Conservation (phyloP, 2,113 vertebrate species). For the Brachypteracias leptosomus region DNA sequence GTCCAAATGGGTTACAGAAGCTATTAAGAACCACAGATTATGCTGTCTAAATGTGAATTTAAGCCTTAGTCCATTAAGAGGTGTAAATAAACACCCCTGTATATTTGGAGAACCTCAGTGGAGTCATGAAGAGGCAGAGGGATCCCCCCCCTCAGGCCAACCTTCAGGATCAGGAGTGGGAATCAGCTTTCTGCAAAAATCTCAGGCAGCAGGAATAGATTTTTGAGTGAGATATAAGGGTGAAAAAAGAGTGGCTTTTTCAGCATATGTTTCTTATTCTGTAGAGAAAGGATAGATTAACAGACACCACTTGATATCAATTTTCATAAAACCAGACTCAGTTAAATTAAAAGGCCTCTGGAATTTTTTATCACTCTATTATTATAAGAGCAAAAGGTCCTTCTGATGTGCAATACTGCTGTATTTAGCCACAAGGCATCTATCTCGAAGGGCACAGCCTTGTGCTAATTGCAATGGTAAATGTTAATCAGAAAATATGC, state of each 20-base stretch:
- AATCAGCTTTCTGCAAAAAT: background rate
- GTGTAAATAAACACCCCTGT: background rate
- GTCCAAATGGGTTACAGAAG: background rate
- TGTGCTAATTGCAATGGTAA: constrained; percentile 42
- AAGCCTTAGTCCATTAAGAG: background rate
- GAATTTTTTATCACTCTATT: background rate
- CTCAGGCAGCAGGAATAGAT: background rate
- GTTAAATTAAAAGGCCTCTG: constrained; percentile 35
- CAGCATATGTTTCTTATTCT: background rate
- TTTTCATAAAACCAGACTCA: background rate
- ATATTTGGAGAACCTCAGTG: background rate
- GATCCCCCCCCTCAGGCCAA: background rate
- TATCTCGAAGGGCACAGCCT: constrained; percentile 19
- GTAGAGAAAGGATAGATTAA: background rate
- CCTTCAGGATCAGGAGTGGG: background rate
- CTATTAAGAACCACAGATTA: constrained; percentile 8
- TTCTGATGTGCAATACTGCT: constrained; percentile 32
- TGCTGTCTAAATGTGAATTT: background rate
- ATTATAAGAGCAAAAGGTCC: constrained; percentile 28
- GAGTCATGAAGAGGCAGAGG: background rate
- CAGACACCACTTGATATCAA: background rate
- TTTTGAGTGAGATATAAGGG: background rate
- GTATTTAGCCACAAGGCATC: constrained; percentile 38
- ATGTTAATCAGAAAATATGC: constrained; percentile 63
- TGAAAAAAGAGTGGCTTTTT: background rate